Evolutionary conservation across 2,797 vertebrate species (phyloP).

Genomic region (Sphaeramia orbicularis): DNA sequence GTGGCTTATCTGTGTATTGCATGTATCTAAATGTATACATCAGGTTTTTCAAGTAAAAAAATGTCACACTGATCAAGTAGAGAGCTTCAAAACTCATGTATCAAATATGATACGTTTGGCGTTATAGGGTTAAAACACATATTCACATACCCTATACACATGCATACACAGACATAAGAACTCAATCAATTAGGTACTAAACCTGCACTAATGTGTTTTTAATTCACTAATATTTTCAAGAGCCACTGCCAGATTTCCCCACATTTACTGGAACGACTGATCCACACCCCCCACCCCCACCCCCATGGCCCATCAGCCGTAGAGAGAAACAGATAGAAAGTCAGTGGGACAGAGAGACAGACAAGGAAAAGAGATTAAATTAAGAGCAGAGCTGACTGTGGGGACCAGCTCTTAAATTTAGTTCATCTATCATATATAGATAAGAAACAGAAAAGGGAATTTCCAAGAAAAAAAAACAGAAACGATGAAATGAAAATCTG

Average conservation of each 20-base stretch:
- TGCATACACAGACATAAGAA: slow-evolving; percentile 14
- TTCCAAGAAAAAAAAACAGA: slow-evolving; percentile 18
- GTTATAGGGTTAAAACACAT: too few species aligned
- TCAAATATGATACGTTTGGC: too few species aligned
- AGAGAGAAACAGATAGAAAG: slow-evolving; percentile 44
- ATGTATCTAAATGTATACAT: too few species aligned
- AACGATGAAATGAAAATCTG: neutral
- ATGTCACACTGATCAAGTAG: too few species aligned
- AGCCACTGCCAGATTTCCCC: slow-evolving; percentile 52
- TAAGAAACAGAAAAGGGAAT: slow-evolving; percentile 15
- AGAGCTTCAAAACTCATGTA: too few species aligned
- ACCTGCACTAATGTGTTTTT: slow-evolving; percentile 58
- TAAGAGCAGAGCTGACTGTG: slow-evolving; percentile 52
- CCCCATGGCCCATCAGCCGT: slow-evolving; percentile 51
- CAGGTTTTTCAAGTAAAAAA: too few species aligned
- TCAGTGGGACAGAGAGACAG: slow-evolving; percentile 25
- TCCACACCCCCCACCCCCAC: slow-evolving; percentile 53
- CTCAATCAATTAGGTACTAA: slow-evolving; percentile 53
- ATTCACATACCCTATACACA: too few species aligned
- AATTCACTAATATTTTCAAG: slow-evolving; percentile 60
- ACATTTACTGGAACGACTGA: slow-evolving; percentile 73
- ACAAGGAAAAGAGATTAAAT: slow-evolving; percentile 51
- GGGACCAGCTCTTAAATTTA: slow-evolving; percentile 48
- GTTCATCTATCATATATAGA: slow-evolving; percentile 51
- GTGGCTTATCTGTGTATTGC: too few species aligned